phyloP scores from a whole-genome alignment of 2,888 invertebrate species.

The Caenorhabditis angaria region DNA sequence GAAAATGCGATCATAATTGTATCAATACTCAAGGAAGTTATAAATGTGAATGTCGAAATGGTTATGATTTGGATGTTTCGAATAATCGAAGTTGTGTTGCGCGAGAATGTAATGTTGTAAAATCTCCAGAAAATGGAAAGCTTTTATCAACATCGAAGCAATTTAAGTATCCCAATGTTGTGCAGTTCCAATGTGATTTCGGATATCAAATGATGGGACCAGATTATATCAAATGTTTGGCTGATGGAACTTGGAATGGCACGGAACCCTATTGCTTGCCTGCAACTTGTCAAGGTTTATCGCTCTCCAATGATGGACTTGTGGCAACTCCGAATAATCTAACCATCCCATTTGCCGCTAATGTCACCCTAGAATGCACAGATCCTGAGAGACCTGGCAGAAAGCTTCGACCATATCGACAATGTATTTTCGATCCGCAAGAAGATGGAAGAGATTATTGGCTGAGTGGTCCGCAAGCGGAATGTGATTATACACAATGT shows the following conservation, averaged over 20 bases:
- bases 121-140: constrained; percentile 68
- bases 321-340: constrained; percentile 61
- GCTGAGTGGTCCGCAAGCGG: constrained; percentile 67
- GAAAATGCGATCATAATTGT: constrained; percentile 71
- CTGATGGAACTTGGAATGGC: constrained; percentile 92
- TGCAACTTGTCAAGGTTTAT: constrained; percentile 70
- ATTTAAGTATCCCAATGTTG: constrained; percentile 75
- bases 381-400: constrained; percentile 64
- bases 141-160: constrained; percentile 55
- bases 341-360: constrained; percentile 68
- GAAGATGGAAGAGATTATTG: constrained; percentile 74
- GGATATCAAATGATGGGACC: constrained; percentile 89
- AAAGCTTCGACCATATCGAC: constrained; percentile 84
- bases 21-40: constrained; percentile 79
- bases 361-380: constrained; percentile 68
- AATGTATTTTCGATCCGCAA: constrained; percentile 94
- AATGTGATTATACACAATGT: constrained; percentile 79
- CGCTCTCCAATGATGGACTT: constrained; percentile 66
- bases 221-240: constrained; percentile 85
- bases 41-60: constrained; percentile 76
- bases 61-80: constrained; percentile 78
- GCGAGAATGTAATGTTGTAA: constrained; percentile 60
- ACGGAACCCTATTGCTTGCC: constrained; percentile 89
- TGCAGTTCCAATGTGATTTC: constrained; percentile 91
- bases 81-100: constrained; percentile 58